Evolutionary conservation across 2,797 vertebrate species (phyloP), one percentile per base, ranked within the genome.

Genomic region (Dendrocincla fuliginosa): DNA sequence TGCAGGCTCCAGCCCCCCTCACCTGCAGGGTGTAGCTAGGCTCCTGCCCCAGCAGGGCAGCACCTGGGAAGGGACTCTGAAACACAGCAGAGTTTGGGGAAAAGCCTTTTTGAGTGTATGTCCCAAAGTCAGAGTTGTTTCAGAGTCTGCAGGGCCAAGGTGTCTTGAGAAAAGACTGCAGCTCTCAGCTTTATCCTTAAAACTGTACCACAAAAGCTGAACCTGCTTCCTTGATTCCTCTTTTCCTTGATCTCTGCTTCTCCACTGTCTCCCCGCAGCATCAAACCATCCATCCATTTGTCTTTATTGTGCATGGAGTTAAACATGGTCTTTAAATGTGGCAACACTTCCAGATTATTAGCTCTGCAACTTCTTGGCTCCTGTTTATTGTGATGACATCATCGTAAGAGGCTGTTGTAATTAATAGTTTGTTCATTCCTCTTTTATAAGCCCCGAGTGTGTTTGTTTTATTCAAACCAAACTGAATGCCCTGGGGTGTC

Each of bases 341-440:
- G 42, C 80, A 61, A 9, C 61, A 20, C 73, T 94, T 91, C 13
- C 53, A 60, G 87, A 84, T 94, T 90, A 93, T 87, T 85, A 85
- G 57, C 85, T 96, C 75, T 93, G 64, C 76, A 47, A 61, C 95
- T 78, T 42, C 80, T 86, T 65, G 80, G 47, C 65, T 92, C 39
- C 76, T 57, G n/a, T 80, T 90, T 81, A 30, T 92, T 93, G 55
- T 89, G 76, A 80, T 80, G 82, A 27, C 63, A 82, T 86, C 81
- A 73, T 88, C 85, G 75, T 92, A 96, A 89, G 73, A 89, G 86
- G 61, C 53, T 10, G 1, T 49, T 70, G 75, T 94, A 90, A 92
- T 95, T 86, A 92, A 87, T 49, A 84, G 61, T 84, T 83, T 84
- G 74, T 73, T 82, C 22, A 2, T 84, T 37, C 71, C 89, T 81